Percentiles rank a stretch among this genome's conserved stretches.
Conservation (phyloP, 2,888 invertebrate genomes). For the Eulithis testata region DNA sequence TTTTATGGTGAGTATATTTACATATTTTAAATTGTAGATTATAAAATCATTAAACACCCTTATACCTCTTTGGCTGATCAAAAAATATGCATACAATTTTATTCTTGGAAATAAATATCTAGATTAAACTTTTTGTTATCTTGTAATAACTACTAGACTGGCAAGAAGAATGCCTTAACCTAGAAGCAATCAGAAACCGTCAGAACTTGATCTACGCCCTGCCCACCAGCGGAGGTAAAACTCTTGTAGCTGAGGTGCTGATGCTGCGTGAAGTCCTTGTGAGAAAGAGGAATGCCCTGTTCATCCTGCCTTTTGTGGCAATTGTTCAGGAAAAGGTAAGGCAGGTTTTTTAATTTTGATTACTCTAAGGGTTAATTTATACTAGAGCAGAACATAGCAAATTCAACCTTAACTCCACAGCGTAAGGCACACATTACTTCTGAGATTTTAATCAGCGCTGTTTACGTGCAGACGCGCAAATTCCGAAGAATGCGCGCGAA, state of each 20-base stretch:
- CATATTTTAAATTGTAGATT: not conserved
- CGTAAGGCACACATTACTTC: too few species aligned
- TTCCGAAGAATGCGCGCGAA: too few species aligned
- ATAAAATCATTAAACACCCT: not conserved
- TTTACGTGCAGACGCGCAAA: too few species aligned
- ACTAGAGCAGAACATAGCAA: too few species aligned
- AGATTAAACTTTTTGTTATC: too few species aligned
- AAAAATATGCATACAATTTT: not conserved
- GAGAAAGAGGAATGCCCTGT: conserved; percentile 91
- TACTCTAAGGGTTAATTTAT: too few species aligned
- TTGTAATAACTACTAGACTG: conserved; percentile 86
- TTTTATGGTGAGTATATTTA: conserved; percentile 88
- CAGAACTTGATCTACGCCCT: conserved; percentile 95
- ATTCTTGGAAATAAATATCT: too few species aligned
- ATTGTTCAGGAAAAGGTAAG: conserved; percentile 98
- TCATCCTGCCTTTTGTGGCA: conserved; percentile 97
- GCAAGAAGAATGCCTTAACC: conserved; percentile 95
- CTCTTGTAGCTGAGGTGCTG: conserved; percentile 97
- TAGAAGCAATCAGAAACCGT: conserved; percentile 88
- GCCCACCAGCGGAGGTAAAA: conserved; percentile 99
- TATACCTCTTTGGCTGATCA: not conserved
- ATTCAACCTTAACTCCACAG: too few species aligned
- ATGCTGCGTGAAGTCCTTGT: conserved; percentile 94
- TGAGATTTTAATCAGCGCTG: too few species aligned
- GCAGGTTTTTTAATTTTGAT: too few species aligned